phyloP scores from a whole-genome alignment of 2,888 invertebrate species.

The Achlya flavicornis region DNA sequence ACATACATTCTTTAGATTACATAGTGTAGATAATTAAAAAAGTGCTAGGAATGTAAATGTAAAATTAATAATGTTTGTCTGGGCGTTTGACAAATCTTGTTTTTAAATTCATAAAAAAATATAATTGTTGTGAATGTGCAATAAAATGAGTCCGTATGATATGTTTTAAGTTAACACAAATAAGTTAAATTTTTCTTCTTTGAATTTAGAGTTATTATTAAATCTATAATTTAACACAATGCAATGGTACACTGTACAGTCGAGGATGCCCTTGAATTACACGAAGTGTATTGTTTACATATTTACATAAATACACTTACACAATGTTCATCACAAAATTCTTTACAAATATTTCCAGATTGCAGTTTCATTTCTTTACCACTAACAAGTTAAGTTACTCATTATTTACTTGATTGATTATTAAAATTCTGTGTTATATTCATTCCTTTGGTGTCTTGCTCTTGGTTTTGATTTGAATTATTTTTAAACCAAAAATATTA shows the following conservation, averaged over 20 bases:
- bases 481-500: not conserved
- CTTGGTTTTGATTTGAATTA: constrained; percentile 31
- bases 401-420: constrained; percentile 15
- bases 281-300: no score
- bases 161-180: constrained; percentile 6
- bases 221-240: no score
- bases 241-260: no score
- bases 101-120: not conserved
- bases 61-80: not conserved
- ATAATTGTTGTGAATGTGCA: constrained; percentile 16
- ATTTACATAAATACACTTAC: no score
- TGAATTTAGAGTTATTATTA: no score
- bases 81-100: not conserved
- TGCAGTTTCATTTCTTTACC: no score
- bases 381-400: not conserved
- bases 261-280: no score
- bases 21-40: constrained; percentile 6
- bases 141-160: constrained; percentile 3
- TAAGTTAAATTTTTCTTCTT: not conserved
- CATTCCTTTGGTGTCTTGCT: constrained; percentile 39
- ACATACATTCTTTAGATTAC: constrained; percentile 13
- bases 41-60: not conserved
- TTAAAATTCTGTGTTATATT: constrained; percentile 26
- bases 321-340: not conserved
- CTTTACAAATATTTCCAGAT: not conserved